phyloP scores from a whole-genome alignment of 1,140 invertebrate genomes.

The Radopholus similis region DNA sequence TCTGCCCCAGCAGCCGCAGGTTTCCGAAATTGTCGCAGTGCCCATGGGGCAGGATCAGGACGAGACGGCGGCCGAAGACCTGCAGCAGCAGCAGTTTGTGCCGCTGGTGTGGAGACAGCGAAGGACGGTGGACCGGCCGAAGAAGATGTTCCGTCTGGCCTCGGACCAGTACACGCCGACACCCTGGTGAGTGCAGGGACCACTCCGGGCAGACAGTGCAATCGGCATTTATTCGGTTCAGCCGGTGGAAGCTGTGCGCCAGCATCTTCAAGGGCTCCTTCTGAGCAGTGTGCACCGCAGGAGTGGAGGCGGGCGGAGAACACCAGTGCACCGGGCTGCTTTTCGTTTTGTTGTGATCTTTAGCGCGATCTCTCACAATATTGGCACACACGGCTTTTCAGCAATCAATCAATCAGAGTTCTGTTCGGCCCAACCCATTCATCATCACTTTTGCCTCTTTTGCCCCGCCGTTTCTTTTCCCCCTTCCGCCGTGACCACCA shows the following conservation, averaged over 20 bases:
- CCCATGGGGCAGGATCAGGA: background rate
- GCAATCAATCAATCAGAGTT: background rate
- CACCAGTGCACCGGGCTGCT: background rate
- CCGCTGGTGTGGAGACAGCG: too few relatives aligned
- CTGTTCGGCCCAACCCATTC: background rate
- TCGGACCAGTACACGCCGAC: conserved; percentile 15
- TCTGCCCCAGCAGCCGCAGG: background rate
- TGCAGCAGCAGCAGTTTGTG: background rate
- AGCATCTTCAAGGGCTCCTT: conserved; percentile 8
- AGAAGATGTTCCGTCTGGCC: background rate
- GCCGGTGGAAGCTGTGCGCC: conserved; percentile 14
- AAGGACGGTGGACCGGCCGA: too few relatives aligned
- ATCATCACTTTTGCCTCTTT: background rate
- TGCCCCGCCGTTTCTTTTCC: background rate
- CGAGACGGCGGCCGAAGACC: background rate
- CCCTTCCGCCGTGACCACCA: background rate
- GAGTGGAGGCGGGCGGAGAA: background rate
- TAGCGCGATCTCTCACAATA: background rate
- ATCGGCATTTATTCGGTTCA: background rate
- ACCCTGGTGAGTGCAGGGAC: background rate
- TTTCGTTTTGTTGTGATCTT: background rate
- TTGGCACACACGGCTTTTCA: background rate
- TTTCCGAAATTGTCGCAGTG: background rate
- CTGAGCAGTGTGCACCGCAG: background rate
- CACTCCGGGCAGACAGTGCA: background rate